phyloP scores from a whole-genome alignment of 2,888 invertebrate genomes.

The Orchesellides sinensis region DNA sequence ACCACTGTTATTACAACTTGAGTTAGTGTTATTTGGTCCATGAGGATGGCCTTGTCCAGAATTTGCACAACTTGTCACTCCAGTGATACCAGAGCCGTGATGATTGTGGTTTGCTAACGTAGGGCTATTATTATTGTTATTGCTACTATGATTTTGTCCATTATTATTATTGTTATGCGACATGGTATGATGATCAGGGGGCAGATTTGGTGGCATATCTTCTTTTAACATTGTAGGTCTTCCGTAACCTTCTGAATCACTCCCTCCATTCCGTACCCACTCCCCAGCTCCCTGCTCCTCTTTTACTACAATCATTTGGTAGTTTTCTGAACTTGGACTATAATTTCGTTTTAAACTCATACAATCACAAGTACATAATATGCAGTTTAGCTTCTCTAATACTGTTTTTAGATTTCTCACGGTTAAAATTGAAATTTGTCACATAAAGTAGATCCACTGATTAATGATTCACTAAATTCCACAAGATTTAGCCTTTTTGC shows the following conservation, averaged over 20 bases:
- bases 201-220: constrained; percentile 54
- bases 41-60: constrained; percentile 62
- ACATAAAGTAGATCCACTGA: no score
- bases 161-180: constrained; percentile 41
- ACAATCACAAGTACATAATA: no score
- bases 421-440: no score
- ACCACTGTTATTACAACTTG: constrained; percentile 47
- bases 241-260: constrained; percentile 50
- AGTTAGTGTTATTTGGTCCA: constrained; percentile 52
- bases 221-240: constrained; percentile 62
- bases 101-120: constrained; percentile 55
- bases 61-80: constrained; percentile 60
- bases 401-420: no score
- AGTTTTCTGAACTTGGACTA: constrained; percentile 24
- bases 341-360: no score
- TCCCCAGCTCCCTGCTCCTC: constrained; percentile 66
- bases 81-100: constrained; percentile 52
- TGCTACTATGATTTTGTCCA: constrained; percentile 39
- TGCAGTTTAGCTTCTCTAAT: no score
- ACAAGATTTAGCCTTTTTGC: no score
- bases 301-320: constrained; percentile 67
- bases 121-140: constrained; percentile 53
- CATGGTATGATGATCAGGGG: constrained; percentile 52
- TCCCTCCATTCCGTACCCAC: constrained; percentile 61
- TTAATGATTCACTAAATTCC: no score